Evolutionary conservation across 2,888 invertebrate species (phyloP), one percentile per base, ranked within the genome.

Genomic region (Rhamnusium bicolor): DNA sequence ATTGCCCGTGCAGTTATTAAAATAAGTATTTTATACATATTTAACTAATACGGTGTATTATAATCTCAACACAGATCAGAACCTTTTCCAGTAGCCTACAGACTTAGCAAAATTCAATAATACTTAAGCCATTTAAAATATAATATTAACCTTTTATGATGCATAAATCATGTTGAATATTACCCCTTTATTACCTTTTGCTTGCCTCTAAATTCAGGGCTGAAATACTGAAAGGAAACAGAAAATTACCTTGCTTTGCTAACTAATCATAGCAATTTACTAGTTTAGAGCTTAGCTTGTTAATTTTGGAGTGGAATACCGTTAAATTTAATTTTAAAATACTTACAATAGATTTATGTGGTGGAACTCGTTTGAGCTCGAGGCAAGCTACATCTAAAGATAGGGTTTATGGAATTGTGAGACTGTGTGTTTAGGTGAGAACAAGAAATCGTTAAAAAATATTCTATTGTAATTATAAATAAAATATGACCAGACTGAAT

Each of bases 41-140:
- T 24, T 24, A 24, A 24, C 6, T 2, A 24, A n/a, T 40, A n/a
- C 4, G 4, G n/a, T 40, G 40, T 40, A 12, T 8, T n/a, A n/a
- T n/a, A n/a, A n/a, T 40, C 40, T n/a, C 40, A 1, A 40, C 40
- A 1, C 4, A n/a, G 40, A n/a, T n/a, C n/a, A 32, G 56, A 21
- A 54, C 47, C 27, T 56, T 18, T 47, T 24, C 27, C 60, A 53
- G 19, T 32, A 29, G 46, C 27, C 24, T 16, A 18, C 51, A 53
- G 29, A 72, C 61, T 54, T 62, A 73, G 67, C 49, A 70, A 70
- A 70, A 70, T 53, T 51, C 54, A 73, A 73, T 71, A 65, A 21
- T 21, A 53, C 53, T 21, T 53, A 10, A 53, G 21, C 21, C n/a
- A 12, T 53, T 21, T 53, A 53, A 51, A 53, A 53, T 53, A 53